A percentile compares a stretch with the other conserved stretches of the same genome.
These are phyloP conservation scores for Pionites leucogaster DNA, from an alignment of 2,113 vertebrate species.

Conservation along the genomic window DNA sequence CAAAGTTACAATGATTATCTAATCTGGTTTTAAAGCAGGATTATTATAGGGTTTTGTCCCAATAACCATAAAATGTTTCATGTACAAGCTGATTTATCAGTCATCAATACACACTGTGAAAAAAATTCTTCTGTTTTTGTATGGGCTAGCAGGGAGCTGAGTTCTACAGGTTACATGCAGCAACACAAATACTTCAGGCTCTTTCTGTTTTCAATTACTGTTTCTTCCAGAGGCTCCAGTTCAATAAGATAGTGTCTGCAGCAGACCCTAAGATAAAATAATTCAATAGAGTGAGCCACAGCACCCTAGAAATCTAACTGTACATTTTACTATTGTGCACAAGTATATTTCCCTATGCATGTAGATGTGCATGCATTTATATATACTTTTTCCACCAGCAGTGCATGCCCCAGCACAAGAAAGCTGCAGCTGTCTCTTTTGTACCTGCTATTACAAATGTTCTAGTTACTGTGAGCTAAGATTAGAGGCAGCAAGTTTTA, in stretches of 20 bases:
- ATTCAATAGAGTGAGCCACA: not conserved
- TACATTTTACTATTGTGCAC: not conserved
- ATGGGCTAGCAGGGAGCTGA: not conserved
- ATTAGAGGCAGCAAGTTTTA: not conserved
- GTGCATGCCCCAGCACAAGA: not conserved
- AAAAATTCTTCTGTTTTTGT: not conserved
- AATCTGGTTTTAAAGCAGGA: not conserved
- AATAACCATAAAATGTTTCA: not conserved
- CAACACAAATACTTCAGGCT: not conserved
- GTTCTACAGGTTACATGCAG: not conserved
- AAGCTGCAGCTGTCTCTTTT: not conserved
- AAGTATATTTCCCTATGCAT: not conserved
- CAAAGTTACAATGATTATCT: not conserved
- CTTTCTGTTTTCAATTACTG: not conserved
- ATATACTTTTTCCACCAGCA: not conserved
- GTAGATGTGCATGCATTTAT: not conserved
- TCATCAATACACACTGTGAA: not conserved
- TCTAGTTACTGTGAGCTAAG: slow-evolving; percentile 7
- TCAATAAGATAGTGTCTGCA: not conserved
- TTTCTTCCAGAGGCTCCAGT: not conserved
- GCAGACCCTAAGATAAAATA: not conserved
- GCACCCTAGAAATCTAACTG: not conserved
- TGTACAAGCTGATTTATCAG: not conserved
- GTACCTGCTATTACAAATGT: not conserved
- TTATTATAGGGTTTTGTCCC: not conserved